Evolutionary conservation across 1,140 invertebrate species (phyloP), one percentile per base, ranked within the genome.

Genomic region (Apis mellifera): DNA sequence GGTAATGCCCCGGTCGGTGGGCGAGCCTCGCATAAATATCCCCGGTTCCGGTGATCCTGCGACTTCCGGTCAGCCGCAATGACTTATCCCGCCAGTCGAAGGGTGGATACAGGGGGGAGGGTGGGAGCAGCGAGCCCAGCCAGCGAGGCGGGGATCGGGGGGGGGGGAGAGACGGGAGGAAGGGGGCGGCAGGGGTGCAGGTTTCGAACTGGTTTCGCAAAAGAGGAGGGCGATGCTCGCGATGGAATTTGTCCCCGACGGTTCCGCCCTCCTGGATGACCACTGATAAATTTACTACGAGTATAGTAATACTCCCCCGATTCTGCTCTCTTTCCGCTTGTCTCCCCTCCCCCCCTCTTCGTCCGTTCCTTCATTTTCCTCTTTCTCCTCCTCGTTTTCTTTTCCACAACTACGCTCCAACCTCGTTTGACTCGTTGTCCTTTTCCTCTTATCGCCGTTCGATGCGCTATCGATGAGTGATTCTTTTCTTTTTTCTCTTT

Each of bases 1-100:
- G 92, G 90, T 94, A 94, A 94, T 94, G 92, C 91, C 89, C 93
- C 93, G 93, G 93, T 93, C 90, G 92, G 90, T 87, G 85, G 86
- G 89, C 87, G 86, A 89, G 87, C 92, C 92, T 93, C 93, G 92
- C 92, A 94, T 94, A 94, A 94, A 94, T 94, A 94, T 94, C 90
- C 90, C 86, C 89, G 90, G 91, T 94, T 94, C 93, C 93, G 93
- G 93, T 94, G 93, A 94, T 94, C 91, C 90, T 87, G 90, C 89
- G 88, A 91, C 90, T 92, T 92, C 91, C 91, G 92, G 92, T 92
- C 91, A 93, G 89, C 90, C 87, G 91, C 91, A 92, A 92, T 92
- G 90, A 92, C 91, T 92, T 91, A 91, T 42, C 32, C 32, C 91
- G 90, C 90, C 85, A 76, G 82, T 86, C 87, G 86, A 73, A 83